phyloP scores from a whole-genome alignment of 2,797 vertebrate genomes.

The Semaprochilodus insignis region DNA sequence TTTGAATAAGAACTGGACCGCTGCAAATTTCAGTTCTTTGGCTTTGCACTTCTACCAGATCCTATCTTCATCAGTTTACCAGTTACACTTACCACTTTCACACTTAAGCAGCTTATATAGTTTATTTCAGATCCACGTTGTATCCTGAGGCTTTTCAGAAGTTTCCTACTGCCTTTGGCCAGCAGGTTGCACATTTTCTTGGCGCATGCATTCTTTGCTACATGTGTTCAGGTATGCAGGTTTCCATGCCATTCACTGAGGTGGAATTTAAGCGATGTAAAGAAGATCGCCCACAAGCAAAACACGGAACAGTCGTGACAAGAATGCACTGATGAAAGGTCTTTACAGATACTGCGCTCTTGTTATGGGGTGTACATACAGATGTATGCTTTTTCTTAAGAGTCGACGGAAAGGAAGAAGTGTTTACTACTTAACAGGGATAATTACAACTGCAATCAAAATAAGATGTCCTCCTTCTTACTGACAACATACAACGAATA shows the following conservation, averaged over 20 bases:
- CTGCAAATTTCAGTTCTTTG: no score
- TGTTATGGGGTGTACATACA: slow-evolving; percentile 50
- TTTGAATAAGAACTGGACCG: not conserved
- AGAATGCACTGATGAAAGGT: slow-evolving; percentile 27
- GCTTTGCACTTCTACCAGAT: no score
- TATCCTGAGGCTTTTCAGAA: not conserved
- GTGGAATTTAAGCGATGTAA: not conserved
- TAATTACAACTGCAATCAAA: slow-evolving; percentile 21
- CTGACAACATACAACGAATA: not conserved
- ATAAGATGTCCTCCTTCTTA: not conserved
- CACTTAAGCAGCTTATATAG: not conserved
- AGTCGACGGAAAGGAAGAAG: slow-evolving; percentile 40
- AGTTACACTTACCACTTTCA: not conserved
- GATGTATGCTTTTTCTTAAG: slow-evolving; percentile 43
- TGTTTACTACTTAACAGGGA: slow-evolving; percentile 7
- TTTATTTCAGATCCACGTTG: not conserved
- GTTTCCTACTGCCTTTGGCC: not conserved
- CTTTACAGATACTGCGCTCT: slow-evolving; percentile 22
- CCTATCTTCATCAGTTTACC: no score
- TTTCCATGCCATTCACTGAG: not conserved
- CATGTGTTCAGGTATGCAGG: not conserved
- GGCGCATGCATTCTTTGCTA: not conserved
- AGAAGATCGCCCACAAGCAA: not conserved
- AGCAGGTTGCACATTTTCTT: not conserved
- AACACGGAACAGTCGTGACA: not conserved